Percentiles rank a stretch among this genome's conserved stretches.
phyloP scores from a whole-genome alignment of 2,888 invertebrate genomes.

The Drosophila picticornis region DNA sequence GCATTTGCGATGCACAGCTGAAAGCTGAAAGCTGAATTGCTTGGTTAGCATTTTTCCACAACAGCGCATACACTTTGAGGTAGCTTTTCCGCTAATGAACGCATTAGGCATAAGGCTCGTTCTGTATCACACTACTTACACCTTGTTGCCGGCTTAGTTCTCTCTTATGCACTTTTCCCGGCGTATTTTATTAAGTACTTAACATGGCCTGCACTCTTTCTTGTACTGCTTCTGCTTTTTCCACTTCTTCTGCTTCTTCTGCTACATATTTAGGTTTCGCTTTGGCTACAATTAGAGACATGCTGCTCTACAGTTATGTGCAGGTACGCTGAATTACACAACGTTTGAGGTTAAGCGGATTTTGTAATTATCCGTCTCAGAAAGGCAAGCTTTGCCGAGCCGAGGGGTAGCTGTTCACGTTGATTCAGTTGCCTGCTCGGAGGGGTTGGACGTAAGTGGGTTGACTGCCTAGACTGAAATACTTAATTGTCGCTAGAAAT shows the following conservation, averaged over 20 bases:
- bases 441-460: constrained; percentile 5
- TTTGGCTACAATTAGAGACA: constrained; percentile 69
- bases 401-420: neutral
- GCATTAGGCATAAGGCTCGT: constrained; percentile 69
- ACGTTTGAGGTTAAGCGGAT: constrained; percentile 83
- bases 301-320: constrained; percentile 43
- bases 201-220: constrained; percentile 8
- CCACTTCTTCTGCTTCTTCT: constrained; percentile 20
- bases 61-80: constrained; percentile 77
- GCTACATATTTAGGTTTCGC: constrained; percentile 57
- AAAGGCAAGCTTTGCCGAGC: constrained; percentile 45
- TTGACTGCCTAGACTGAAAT: neutral
- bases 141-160: constrained; percentile 72
- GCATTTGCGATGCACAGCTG: constrained; percentile 39
- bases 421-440: constrained; percentile 3
- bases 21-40: constrained; percentile 46
- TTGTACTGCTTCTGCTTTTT: neutral
- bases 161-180: constrained; percentile 6
- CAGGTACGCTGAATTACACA: constrained; percentile 78
- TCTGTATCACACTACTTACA: constrained; percentile 52
- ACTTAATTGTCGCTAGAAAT: constrained; percentile 18
- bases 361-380: constrained; percentile 82
- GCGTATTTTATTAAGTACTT: constrained; percentile 55
- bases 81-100: constrained; percentile 81
- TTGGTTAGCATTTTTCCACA: constrained; percentile 76